These are phyloP conservation scores for Huso huso DNA, from an alignment of 2,797 vertebrate genomes.

Conservation along the genomic window DNA sequence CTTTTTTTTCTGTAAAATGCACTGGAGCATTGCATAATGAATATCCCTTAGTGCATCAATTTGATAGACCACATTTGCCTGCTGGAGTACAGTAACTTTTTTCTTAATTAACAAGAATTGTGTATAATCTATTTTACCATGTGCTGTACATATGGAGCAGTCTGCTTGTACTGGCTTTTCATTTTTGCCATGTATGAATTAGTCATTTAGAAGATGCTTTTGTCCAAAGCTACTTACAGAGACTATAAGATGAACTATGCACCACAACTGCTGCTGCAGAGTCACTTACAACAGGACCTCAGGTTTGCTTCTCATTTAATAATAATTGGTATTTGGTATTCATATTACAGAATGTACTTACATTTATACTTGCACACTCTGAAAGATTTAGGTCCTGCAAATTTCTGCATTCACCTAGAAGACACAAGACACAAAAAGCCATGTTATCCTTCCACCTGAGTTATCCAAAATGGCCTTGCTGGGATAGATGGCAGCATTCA, in stretches of 20 bases:
- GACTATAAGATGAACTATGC: too few relatives aligned
- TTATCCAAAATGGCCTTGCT: constrained; percentile 72
- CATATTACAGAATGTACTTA: constrained; percentile 42
- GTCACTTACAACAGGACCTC: too few relatives aligned
- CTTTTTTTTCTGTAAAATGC: background rate
- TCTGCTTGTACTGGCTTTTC: constrained; percentile 14
- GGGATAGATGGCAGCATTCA: constrained; percentile 52
- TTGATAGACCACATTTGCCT: background rate
- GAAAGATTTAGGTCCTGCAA: constrained; percentile 74
- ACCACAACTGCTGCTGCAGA: too few relatives aligned
- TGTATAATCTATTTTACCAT: background rate
- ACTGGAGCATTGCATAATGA: constrained; percentile 2
- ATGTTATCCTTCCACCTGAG: constrained; percentile 60
- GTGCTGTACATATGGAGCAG: constrained; percentile 11
- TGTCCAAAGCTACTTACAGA: too few relatives aligned
- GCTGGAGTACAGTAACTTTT: constrained; percentile 4
- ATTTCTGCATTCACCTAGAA: constrained; percentile 71
- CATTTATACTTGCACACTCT: constrained; percentile 64
- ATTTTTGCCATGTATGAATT: background rate
- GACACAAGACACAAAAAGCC: constrained; percentile 8
- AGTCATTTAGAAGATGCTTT: too few relatives aligned
- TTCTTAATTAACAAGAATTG: background rate
- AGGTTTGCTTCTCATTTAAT: too few relatives aligned
- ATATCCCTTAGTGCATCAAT: background rate
- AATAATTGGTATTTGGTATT: background rate